A percentile compares a stretch with the other conserved stretches of the same genome.
These are phyloP conservation scores for Argyra leucocephala DNA, from an alignment of 2,888 invertebrate genomes.

Conservation along the genomic window DNA sequence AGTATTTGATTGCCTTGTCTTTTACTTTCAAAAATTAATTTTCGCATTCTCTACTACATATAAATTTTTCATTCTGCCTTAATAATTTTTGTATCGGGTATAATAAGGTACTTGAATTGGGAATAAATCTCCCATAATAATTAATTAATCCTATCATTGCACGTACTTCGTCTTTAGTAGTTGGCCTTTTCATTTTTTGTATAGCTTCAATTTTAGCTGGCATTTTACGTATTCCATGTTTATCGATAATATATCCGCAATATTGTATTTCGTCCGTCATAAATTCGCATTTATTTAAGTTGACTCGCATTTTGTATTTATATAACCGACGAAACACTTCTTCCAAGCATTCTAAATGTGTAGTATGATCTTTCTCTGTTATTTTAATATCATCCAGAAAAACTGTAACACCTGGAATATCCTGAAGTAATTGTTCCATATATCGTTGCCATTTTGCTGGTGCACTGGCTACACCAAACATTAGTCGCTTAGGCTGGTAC, in stretches of 20 bases:
- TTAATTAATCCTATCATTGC: slow-evolving; percentile 30
- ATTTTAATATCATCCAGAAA: slow-evolving; percentile 30
- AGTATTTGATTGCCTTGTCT: slow-evolving; percentile 26
- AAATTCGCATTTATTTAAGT: slow-evolving; percentile 29
- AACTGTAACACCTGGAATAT: slow-evolving; percentile 28
- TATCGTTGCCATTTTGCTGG: too few species aligned
- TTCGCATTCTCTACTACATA: slow-evolving; percentile 26
- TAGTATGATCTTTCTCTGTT: slow-evolving; percentile 25
- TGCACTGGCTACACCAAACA: too few species aligned
- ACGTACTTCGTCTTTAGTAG: slow-evolving; percentile 27
- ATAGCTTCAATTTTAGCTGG: slow-evolving; percentile 32
- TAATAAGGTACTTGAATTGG: slow-evolving; percentile 27
- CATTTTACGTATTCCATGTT: slow-evolving; percentile 31
- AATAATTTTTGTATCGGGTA: slow-evolving; percentile 30
- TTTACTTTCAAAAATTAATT: slow-evolving; percentile 26
- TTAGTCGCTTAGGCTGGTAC: slow-evolving; percentile 30
- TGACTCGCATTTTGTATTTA: slow-evolving; percentile 27
- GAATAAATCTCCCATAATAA: too few species aligned
- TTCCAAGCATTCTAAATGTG: slow-evolving; percentile 26
- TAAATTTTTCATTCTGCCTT: slow-evolving; percentile 25
- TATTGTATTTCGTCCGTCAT: slow-evolving; percentile 28
- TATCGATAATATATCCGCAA: slow-evolving; percentile 29
- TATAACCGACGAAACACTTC: slow-evolving; percentile 25
- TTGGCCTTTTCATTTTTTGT: slow-evolving; percentile 25
- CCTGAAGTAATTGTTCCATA: slow-evolving; percentile 29